These are phyloP conservation scores for Helostoma temminkii DNA, from an alignment of 2,797 vertebrate genomes.

Conservation along the genomic window DNA sequence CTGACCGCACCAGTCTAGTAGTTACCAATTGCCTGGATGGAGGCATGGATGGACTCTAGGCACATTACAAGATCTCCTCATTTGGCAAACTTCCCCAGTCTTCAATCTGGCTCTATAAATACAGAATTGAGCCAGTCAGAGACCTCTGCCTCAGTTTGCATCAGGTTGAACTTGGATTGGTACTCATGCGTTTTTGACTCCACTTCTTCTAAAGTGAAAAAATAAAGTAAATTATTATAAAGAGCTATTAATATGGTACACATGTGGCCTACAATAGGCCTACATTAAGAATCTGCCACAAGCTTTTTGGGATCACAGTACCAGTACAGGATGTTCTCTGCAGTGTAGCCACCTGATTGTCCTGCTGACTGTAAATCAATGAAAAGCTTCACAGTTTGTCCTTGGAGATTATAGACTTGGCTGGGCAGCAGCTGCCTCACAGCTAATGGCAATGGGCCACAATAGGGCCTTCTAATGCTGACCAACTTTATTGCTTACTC, in stretches of 20 bases:
- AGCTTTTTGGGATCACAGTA: conserved; percentile 16
- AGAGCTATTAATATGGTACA: not conserved
- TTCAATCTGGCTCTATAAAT: conserved; percentile 95
- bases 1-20: conserved; percentile 85
- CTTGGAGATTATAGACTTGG: conserved; percentile 45
- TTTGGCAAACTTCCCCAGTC: conserved; percentile 96
- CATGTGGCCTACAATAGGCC: conserved; percentile 1
- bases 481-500: not conserved
- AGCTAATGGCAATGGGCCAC: conserved; percentile 20
- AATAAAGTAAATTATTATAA: conserved; percentile 12
- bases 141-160: conserved; percentile 10
- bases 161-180: not conserved
- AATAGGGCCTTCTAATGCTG: conserved; percentile 10
- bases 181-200: conserved; percentile 10
- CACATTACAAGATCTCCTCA: conserved; percentile 95
- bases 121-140: conserved; percentile 88
- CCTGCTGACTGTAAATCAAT: conserved; percentile 43
- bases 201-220: conserved; percentile 8
- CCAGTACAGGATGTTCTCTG: conserved; percentile 18
- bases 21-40: conserved; percentile 90
- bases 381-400: conserved; percentile 38
- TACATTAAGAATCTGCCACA: conserved; percentile 13
- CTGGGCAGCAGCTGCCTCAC: conserved; percentile 17
- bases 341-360: conserved; percentile 27
- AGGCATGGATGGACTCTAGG: conserved; percentile 80